phyloP scores from a whole-genome alignment of 2,888 invertebrate genomes.

The Synergus umbraculus region DNA sequence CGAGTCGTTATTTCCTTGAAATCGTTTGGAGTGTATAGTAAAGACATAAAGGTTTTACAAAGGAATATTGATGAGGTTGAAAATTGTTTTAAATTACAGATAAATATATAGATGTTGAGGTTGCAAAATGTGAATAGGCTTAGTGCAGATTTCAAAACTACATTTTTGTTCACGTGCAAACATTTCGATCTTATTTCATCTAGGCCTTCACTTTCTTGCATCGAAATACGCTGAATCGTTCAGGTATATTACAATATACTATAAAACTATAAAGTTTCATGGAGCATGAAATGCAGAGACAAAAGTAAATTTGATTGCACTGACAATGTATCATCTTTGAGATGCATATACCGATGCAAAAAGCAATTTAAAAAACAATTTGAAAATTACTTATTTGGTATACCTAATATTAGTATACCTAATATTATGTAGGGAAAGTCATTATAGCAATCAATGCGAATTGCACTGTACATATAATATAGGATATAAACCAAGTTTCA shows the following conservation, averaged over 20 bases:
- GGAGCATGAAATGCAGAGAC: not conserved
- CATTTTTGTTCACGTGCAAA: not conserved
- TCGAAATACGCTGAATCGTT: not conserved
- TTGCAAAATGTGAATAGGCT: not conserved
- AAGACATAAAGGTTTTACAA: not conserved
- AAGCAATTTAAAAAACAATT: not conserved
- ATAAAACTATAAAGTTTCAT: not conserved
- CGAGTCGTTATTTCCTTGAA: not conserved
- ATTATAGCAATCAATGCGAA: not conserved
- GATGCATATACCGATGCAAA: not conserved
- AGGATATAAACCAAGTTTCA: too few species aligned
- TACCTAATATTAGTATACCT: not conserved
- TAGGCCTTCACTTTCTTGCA: slow-evolving; percentile 1
- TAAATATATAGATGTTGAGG: not conserved
- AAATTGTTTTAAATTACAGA: not conserved
- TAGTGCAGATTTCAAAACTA: not conserved
- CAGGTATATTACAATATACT: too few species aligned
- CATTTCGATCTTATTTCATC: not conserved
- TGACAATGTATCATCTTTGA: not conserved
- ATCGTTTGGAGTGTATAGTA: not conserved
- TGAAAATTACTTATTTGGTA: not conserved
- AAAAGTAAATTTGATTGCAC: not conserved
- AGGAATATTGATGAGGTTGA: not conserved
- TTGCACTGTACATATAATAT: too few species aligned
- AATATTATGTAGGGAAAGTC: not conserved